Evolutionary conservation across 2,888 invertebrate species (phyloP).

Genomic region (Nomada ruficornis): DNA sequence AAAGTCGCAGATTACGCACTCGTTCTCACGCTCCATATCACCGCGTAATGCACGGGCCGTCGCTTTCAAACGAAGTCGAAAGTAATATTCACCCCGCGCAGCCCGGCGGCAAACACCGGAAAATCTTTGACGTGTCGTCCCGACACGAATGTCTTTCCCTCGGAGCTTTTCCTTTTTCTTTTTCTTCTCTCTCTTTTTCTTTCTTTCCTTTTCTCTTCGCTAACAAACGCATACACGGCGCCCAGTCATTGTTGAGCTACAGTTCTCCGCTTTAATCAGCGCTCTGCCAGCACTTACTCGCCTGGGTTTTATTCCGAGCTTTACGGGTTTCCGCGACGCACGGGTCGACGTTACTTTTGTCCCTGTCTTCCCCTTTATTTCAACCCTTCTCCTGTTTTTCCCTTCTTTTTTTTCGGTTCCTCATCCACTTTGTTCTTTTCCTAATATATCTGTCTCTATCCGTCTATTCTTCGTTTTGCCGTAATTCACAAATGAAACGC

Average conservation of each 20-base stretch:
- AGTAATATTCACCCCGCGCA: constrained; percentile 31
- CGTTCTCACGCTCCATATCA: constrained; percentile 33
- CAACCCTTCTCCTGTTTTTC: background rate
- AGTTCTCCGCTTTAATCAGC: constrained; percentile 56
- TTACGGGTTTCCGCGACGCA: constrained; percentile 16
- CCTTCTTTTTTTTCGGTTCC: background rate
- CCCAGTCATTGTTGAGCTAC: constrained; percentile 54
- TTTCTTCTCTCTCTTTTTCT: background rate
- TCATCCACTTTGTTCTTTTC: background rate
- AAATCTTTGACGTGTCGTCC: constrained; percentile 36
- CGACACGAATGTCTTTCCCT: constrained; percentile 21
- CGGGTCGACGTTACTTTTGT: constrained; percentile 44
- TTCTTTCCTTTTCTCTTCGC: background rate
- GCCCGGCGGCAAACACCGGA: constrained; percentile 22
- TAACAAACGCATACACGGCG: constrained; percentile 45
- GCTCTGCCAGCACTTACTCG: constrained; percentile 43
- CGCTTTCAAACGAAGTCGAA: constrained; percentile 24
- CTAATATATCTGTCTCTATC: background rate
- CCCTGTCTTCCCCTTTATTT: background rate
- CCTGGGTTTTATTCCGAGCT: constrained; percentile 44
- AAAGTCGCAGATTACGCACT: background rate
- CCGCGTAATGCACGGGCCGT: constrained; percentile 13
- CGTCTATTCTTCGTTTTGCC: background rate
- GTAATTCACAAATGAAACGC: constrained; percentile 38
- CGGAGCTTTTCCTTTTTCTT: background rate